Evolutionary conservation across 1,140 invertebrate genomes (phyloP).

Genomic region (Plodia interpunctella): DNA sequence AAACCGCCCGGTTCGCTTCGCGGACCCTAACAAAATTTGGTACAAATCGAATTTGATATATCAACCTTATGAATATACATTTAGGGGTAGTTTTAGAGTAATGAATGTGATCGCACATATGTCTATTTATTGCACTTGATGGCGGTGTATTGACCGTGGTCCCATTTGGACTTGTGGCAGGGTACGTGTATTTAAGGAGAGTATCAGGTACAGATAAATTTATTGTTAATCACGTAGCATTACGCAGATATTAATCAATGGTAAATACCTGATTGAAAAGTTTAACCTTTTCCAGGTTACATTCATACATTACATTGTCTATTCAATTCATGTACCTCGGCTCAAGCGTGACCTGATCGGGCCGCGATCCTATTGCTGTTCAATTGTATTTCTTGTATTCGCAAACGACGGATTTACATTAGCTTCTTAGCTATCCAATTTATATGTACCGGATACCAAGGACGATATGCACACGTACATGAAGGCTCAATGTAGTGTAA

Average conservation of each 20-base stretch:
- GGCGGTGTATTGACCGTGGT: slow-evolving; percentile 17
- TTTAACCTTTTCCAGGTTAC: too few relatives aligned
- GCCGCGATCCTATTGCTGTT: too few relatives aligned
- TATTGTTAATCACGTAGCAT: background rate
- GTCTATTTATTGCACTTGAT: slow-evolving; percentile 58
- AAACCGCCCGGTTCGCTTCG: background rate
- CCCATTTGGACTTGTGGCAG: slow-evolving; percentile 3
- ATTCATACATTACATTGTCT: too few relatives aligned
- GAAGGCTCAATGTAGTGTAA: slow-evolving; percentile 33
- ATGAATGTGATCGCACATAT: slow-evolving; percentile 60
- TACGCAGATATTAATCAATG: too few relatives aligned
- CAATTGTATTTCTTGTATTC: too few relatives aligned
- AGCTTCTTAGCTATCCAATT: background rate
- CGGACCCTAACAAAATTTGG: slow-evolving; percentile 46
- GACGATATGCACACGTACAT: background rate
- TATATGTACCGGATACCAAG: background rate
- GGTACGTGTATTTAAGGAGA: background rate
- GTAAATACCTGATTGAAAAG: too few relatives aligned
- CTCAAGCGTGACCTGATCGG: too few relatives aligned
- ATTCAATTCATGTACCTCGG: too few relatives aligned
- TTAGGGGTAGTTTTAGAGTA: slow-evolving; percentile 48
- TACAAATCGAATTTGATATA: slow-evolving; percentile 66
- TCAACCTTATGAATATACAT: slow-evolving; percentile 42
- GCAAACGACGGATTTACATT: too few relatives aligned
- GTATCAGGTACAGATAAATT: background rate